Conservation (phyloP, 2,888 invertebrate genomes). For the Tetragonula carbonaria region DNA sequence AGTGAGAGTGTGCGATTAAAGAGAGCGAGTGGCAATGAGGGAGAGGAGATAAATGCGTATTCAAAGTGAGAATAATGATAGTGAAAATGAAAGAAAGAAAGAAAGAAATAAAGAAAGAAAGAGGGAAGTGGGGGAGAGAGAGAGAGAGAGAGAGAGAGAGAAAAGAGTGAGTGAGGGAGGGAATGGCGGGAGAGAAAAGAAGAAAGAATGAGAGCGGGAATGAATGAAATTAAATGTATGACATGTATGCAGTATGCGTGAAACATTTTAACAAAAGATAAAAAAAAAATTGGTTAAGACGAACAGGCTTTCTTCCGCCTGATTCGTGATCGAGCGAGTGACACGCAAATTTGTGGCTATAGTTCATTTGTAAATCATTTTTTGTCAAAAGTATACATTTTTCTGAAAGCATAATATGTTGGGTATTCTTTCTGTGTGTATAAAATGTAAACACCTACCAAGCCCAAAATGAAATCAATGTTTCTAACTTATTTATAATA, state of each 20-base stretch:
- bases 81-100: slow-evolving; percentile 35
- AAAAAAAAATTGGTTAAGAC: slow-evolving; percentile 55
- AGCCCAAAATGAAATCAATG: slow-evolving; percentile 81
- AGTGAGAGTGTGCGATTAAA: slow-evolving; percentile 71
- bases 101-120: slow-evolving; percentile 27
- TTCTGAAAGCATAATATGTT: slow-evolving; percentile 82
- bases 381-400: slow-evolving; percentile 85
- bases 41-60: slow-evolving; percentile 43
- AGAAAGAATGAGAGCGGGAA: slow-evolving; percentile 16
- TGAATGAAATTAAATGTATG: slow-evolving; percentile 32
- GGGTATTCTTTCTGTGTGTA: slow-evolving; percentile 83
- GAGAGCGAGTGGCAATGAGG: slow-evolving; percentile 62
- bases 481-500: slow-evolving; percentile 84
- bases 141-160: slow-evolving; percentile 38
- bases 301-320: slow-evolving; percentile 58
- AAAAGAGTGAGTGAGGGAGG: slow-evolving; percentile 65
- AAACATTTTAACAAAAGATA: slow-evolving; percentile 60
- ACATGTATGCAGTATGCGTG: slow-evolving; percentile 41
- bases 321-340: slow-evolving; percentile 67
- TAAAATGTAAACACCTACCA: slow-evolving; percentile 83
- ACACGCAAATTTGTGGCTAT: slow-evolving; percentile 82
- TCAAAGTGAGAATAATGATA: slow-evolving; percentile 53
- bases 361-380: slow-evolving; percentile 86
- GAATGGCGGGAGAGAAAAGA: slow-evolving; percentile 59
- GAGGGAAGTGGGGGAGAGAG: slow-evolving; percentile 42